A percentile compares a stretch with the other conserved stretches of the same genome.
These are phyloP conservation scores for Erebia ligea DNA, from an alignment of 2,888 invertebrate genomes.

Conservation along the genomic window DNA sequence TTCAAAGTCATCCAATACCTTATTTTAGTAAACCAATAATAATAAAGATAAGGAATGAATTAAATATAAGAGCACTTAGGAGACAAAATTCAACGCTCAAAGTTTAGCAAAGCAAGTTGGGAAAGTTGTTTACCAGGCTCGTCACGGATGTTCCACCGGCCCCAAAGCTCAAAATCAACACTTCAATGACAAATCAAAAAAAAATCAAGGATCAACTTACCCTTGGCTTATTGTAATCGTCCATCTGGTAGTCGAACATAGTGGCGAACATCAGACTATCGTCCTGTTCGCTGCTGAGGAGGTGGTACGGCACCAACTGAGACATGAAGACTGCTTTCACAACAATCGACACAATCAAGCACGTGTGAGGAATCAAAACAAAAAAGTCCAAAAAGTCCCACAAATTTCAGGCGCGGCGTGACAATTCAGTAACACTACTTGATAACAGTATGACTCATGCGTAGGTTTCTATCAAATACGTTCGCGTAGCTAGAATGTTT, in stretches of 20 bases:
- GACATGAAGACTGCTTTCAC: constrained; percentile 82
- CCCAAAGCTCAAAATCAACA: constrained; percentile 28
- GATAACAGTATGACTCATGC: constrained; percentile 78
- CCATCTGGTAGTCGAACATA: constrained; percentile 80
- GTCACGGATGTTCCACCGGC: constrained; percentile 45
- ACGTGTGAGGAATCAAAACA: constrained; percentile 54
- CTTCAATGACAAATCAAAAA: constrained; percentile 41
- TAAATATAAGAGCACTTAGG: background rate
- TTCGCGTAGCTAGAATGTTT: constrained; percentile 76
- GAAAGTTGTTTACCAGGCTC: constrained; percentile 64
- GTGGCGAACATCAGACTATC: constrained; percentile 82
- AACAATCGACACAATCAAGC: constrained; percentile 58
- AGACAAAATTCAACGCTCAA: background rate
- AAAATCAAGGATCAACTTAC: constrained; percentile 60
- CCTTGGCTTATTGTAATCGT: constrained; percentile 73
- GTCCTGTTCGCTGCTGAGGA: constrained; percentile 76
- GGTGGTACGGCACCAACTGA: constrained; percentile 84
- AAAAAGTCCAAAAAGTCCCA: constrained; percentile 54
- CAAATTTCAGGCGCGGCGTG: constrained; percentile 56
- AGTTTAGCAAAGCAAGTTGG: constrained; percentile 41
- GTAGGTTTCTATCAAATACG: constrained; percentile 63
- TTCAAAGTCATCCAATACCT: background rate
- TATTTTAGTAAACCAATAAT: background rate
- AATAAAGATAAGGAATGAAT: background rate
- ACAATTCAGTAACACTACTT: constrained; percentile 59